A percentile compares a stretch with the other conserved stretches of the same genome.
Evolutionary conservation across 2,113 vertebrate species (phyloP).

Genomic region (Penelope pileata): DNA sequence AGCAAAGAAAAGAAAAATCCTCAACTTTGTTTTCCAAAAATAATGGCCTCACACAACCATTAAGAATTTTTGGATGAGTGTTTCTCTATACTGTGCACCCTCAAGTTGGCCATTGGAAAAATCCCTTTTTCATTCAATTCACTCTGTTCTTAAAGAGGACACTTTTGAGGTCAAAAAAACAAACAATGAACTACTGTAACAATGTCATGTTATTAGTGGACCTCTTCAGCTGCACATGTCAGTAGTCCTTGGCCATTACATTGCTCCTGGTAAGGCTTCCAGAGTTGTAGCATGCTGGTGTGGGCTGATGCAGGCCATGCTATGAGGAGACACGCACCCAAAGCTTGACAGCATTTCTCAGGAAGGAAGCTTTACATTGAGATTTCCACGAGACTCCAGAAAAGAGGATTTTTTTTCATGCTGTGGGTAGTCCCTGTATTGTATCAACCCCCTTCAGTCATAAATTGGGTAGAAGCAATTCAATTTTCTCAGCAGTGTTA

Average conservation of each 20-base stretch:
- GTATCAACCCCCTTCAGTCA: neutral
- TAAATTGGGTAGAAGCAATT: neutral
- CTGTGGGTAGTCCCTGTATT: fast-evolving
- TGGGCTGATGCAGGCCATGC: fast-evolving
- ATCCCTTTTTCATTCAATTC: neutral
- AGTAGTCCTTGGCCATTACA: neutral
- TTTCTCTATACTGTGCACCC: neutral
- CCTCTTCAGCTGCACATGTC: neutral
- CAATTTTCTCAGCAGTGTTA: neutral
- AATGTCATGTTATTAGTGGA: neutral
- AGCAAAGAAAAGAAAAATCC: neutral
- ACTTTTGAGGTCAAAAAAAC: neutral
- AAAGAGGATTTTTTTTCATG: neutral
- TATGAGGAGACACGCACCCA: neutral
- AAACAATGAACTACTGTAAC: neutral
- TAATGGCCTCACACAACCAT: fast-evolving
- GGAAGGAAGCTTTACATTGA: neutral
- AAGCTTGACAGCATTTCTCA: neutral
- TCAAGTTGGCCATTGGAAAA: neutral
- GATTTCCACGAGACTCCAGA: neutral
- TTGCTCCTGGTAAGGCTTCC: neutral
- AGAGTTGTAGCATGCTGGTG: neutral
- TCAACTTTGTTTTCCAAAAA: neutral
- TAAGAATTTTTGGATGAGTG: neutral
- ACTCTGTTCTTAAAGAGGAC: neutral